Conservation (phyloP, 2,113 vertebrate species). For the Tiliqua scincoides region DNA sequence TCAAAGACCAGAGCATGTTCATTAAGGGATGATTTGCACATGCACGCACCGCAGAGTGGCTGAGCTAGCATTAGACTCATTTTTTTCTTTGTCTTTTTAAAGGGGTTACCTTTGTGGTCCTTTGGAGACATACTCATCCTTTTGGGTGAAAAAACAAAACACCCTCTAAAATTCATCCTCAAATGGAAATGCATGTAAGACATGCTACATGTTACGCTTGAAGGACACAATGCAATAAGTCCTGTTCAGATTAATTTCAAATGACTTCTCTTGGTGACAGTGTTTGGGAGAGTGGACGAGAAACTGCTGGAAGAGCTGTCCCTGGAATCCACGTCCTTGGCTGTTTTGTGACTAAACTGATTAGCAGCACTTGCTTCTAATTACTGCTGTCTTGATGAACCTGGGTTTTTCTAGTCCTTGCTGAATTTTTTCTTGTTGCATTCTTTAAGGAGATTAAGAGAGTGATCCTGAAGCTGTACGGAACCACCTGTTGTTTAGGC, state of each 20-base stretch:
- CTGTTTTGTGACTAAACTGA: slow-evolving; percentile 65
- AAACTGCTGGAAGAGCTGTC: slow-evolving; percentile 49
- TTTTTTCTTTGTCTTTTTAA: neutral
- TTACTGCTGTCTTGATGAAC: slow-evolving; percentile 64
- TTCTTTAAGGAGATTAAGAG: slow-evolving; percentile 66
- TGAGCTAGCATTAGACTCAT: neutral
- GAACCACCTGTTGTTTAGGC: slow-evolving; percentile 66
- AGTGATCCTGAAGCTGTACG: slow-evolving; percentile 58
- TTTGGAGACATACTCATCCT: neutral
- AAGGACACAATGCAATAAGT: neutral
- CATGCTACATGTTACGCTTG: neutral
- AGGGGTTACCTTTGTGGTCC: neutral
- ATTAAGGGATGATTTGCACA: neutral
- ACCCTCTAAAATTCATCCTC: neutral
- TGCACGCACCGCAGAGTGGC: neutral
- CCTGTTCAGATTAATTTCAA: slow-evolving; percentile 1
- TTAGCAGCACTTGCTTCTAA: slow-evolving; percentile 55
- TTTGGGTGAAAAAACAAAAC: neutral
- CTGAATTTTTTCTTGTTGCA: slow-evolving; percentile 46
- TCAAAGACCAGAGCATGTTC: neutral
- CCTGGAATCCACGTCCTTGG: slow-evolving; percentile 49
- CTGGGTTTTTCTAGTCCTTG: slow-evolving; percentile 39
- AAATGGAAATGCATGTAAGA: neutral
- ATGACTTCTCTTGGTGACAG: neutral
- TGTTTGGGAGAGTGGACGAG: slow-evolving; percentile 5